Conservation (phyloP, 2,888 invertebrate species). For the Epinotia bilunana region DNA sequence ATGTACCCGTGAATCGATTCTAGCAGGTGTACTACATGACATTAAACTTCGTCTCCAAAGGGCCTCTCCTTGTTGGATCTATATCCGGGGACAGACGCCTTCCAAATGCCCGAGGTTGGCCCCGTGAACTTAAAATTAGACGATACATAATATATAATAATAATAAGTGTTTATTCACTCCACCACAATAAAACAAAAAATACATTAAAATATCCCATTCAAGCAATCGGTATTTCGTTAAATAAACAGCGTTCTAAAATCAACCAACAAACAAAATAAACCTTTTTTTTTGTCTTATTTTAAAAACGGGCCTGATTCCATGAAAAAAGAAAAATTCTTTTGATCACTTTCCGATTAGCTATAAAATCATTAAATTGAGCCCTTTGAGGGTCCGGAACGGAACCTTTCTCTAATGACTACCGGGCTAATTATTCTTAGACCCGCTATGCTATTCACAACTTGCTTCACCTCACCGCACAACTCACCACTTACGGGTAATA, state of each 20-base stretch:
- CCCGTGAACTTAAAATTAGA: no score
- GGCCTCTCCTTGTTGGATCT: no score
- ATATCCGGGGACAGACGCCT: no score
- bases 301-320: background rate
- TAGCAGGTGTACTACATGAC: no score
- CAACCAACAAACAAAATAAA: background rate
- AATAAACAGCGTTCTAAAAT: background rate
- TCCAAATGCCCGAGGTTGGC: no score
- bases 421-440: conserved; percentile 20
- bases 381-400: conserved; percentile 2
- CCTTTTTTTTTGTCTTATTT: background rate
- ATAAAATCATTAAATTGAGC: conserved; percentile 30
- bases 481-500: background rate
- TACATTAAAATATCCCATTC: no score
- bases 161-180: no score
- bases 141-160: no score
- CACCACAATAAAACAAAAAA: no score
- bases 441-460: background rate
- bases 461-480: background rate
- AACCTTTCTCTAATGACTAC: conserved; percentile 34
- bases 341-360: conserved; percentile 37
- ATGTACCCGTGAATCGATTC: no score
- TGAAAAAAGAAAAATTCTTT: conserved; percentile 24
- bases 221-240: no score
- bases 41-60: no score